These are phyloP conservation scores for Microcebus tavaratra DNA, from an alignment of 2,113 vertebrate species.

Conservation along the genomic window DNA sequence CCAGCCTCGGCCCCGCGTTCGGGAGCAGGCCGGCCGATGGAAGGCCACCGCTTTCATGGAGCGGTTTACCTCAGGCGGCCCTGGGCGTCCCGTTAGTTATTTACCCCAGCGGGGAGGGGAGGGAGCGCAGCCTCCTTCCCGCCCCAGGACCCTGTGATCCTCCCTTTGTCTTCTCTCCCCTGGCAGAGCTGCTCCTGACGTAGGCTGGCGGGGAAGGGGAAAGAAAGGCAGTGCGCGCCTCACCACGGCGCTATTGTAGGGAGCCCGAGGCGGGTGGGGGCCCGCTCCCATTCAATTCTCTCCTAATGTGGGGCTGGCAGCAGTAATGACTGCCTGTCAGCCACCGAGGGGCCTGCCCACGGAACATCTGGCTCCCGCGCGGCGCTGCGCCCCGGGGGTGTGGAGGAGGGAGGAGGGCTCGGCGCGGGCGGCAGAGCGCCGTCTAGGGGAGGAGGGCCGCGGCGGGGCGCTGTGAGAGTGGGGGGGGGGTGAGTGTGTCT, in stretches of 20 bases:
- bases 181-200: not conserved
- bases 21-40: not conserved
- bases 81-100: not conserved
- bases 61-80: not conserved
- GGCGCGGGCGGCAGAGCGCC: not conserved
- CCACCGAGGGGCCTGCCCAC: conserved; percentile 80
- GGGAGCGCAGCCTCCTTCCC: not conserved
- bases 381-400: not conserved
- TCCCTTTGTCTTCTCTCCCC: conserved; percentile 27
- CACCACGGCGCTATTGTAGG: conserved; percentile 80
- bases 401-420: not conserved
- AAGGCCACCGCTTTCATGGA: not conserved
- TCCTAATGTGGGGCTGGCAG: conserved; percentile 82
- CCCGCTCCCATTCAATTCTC: conserved; percentile 72
- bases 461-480: not conserved
- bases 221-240: conserved; percentile 39
- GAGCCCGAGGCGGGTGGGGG: conserved; percentile 67
- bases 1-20: no score
- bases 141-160: not conserved
- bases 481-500: not conserved
- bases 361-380: conserved; percentile 75
- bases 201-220: conserved; percentile 29
- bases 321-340: conserved; percentile 80
- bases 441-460: not conserved
- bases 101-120: not conserved